Percentiles rank a stretch among this genome's conserved stretches.
These are phyloP conservation scores for Lucifuga dentata DNA, from an alignment of 2,113 vertebrate genomes.

Conservation along the genomic window DNA sequence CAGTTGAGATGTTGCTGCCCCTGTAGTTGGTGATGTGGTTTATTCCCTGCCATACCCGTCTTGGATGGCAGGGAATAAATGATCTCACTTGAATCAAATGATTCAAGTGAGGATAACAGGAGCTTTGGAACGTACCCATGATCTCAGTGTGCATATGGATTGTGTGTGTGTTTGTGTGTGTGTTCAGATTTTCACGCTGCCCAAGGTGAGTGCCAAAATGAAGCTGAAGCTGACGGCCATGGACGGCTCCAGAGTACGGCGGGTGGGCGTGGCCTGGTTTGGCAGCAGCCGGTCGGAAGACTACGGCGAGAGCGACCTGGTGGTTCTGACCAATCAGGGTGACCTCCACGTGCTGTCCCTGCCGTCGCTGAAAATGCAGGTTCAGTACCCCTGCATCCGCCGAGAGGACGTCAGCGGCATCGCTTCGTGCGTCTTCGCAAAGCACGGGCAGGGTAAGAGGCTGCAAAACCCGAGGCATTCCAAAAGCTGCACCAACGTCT, in stretches of 20 bases:
- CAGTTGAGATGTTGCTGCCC: too few species aligned
- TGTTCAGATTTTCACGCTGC: slow-evolving; percentile 91
- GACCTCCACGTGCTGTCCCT: slow-evolving; percentile 94
- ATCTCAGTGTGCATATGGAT: too few species aligned
- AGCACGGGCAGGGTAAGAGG: slow-evolving; percentile 92
- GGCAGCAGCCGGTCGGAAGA: slow-evolving; percentile 88
- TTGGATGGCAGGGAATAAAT: too few species aligned
- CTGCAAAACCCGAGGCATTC: too few species aligned
- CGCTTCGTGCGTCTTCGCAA: slow-evolving; percentile 98
- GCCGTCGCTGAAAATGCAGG: slow-evolving; percentile 93
- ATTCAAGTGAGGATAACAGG: too few species aligned
- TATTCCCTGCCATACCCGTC: too few species aligned
- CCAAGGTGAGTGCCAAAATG: slow-evolving; percentile 94
- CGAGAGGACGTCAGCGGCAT: slow-evolving; percentile 97
- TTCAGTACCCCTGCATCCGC: slow-evolving; percentile 94
- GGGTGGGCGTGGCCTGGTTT: slow-evolving; percentile 90
- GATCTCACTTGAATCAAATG: too few species aligned
- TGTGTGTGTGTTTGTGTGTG: not conserved
- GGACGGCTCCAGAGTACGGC: slow-evolving; percentile 93
- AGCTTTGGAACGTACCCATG: too few species aligned
- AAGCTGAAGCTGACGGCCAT: slow-evolving; percentile 96
- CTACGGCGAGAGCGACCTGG: slow-evolving; percentile 90
- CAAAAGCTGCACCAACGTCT: too few species aligned
- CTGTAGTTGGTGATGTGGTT: too few species aligned
- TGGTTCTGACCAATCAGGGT: slow-evolving; percentile 94